phyloP scores from a whole-genome alignment of 1,140 invertebrate species.

The Hycleus cichorii region DNA sequence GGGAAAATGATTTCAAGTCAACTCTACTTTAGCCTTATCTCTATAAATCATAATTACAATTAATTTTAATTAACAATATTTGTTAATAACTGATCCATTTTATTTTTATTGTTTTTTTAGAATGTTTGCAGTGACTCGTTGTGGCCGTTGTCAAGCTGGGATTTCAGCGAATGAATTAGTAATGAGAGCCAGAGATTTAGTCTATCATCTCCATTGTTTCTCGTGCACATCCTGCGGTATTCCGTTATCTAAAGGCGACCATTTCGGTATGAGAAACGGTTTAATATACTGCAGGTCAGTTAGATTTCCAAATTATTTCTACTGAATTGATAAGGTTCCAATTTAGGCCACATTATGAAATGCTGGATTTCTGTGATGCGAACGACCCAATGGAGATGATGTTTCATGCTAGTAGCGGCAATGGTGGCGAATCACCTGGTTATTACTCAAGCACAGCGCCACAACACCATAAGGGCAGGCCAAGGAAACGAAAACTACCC shows the following conservation, averaged over 20 bases:
- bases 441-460: constrained; percentile 51
- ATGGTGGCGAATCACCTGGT: constrained; percentile 49
- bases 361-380: constrained; percentile 46
- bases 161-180: constrained; percentile 87
- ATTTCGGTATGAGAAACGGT: constrained; percentile 77
- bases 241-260: constrained; percentile 73
- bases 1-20: no score
- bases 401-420: constrained; percentile 30
- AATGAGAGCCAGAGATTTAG: constrained; percentile 80
- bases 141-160: constrained; percentile 73
- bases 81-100: not conserved
- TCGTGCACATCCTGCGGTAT: constrained; percentile 77
- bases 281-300: constrained; percentile 66
- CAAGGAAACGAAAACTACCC: constrained; percentile 65
- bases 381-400: constrained; percentile 37
- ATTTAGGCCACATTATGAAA: constrained; percentile 58
- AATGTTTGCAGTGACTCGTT: constrained; percentile 71
- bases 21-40: not conserved
- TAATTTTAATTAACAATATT: not conserved
- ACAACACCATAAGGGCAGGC: constrained; percentile 68
- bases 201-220: constrained; percentile 89
- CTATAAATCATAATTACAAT: not conserved
- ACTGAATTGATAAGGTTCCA: constrained; percentile 9
- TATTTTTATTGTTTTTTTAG: constrained; percentile 44
- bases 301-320: not conserved